phyloP scores from a whole-genome alignment of 1,140 invertebrate genomes.

The Drosophila micromelanica region DNA sequence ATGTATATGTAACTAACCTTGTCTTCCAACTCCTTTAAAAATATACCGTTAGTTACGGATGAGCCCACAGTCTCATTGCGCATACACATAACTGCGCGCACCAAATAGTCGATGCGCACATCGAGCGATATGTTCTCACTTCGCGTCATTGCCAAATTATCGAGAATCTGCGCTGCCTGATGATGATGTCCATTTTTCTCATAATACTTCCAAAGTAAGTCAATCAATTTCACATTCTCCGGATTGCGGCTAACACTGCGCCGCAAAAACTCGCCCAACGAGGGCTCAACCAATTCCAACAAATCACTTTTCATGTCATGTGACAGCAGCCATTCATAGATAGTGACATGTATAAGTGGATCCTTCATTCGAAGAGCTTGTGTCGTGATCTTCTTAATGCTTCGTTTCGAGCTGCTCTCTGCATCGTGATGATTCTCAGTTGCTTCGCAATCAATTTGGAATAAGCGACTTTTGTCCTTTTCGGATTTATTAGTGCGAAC shows the following conservation, averaged over 20 bases:
- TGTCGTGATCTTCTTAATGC: constrained; percentile 84
- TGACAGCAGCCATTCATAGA: constrained; percentile 97
- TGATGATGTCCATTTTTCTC: constrained; percentile 96
- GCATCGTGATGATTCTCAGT: constrained; percentile 15
- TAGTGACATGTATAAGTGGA: constrained; percentile 94
- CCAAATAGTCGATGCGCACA: constrained; percentile 95
- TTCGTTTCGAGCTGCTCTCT: constrained; percentile 49
- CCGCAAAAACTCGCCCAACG: constrained; percentile 92
- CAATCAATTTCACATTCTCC: constrained; percentile 88
- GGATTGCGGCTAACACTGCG: constrained; percentile 86
- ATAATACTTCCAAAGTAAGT: constrained; percentile 98
- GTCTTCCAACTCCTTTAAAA: constrained; percentile 96
- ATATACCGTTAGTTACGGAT: constrained; percentile 91
- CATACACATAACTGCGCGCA: constrained; percentile 97
- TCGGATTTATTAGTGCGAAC: constrained; percentile 64
- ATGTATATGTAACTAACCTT: constrained; percentile 87
- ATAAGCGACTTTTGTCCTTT: constrained; percentile 29
- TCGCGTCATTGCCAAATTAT: constrained; percentile 93
- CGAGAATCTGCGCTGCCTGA: constrained; percentile 96
- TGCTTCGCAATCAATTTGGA: neutral
- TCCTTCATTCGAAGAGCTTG: constrained; percentile 88
- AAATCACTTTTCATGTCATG: constrained; percentile 89
- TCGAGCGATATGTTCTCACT: constrained; percentile 88
- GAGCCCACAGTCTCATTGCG: constrained; percentile 92
- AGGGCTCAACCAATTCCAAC: constrained; percentile 91